Evolutionary conservation across 2,797 vertebrate species (phyloP).

Genomic region (Toxotes lorentzi): DNA sequence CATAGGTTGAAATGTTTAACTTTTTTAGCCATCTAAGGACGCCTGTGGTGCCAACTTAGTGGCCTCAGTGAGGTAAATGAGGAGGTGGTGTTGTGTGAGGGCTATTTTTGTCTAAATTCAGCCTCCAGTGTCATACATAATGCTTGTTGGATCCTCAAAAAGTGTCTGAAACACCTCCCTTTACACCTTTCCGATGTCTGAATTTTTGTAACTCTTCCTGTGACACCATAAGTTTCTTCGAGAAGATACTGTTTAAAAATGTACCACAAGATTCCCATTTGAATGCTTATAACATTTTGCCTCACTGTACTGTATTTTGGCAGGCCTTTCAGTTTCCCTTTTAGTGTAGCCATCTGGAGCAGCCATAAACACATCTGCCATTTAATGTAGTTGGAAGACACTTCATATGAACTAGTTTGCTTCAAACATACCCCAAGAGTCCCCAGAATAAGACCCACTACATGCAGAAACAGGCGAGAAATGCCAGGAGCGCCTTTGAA

Average conservation of each 20-base stretch:
- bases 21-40: not conserved
- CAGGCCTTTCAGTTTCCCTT: not conserved
- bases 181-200: not conserved
- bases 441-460: not conserved
- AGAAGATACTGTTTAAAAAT: not conserved
- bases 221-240: too few species aligned
- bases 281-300: not conserved
- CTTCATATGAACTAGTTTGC: not conserved
- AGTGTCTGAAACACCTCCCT: not conserved
- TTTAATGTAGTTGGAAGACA: not conserved
- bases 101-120: not conserved
- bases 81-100: not conserved
- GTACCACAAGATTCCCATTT: not conserved
- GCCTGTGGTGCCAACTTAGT: not conserved
- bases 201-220: not conserved
- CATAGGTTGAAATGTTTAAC: not conserved
- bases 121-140: not conserved
- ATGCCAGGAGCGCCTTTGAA: slow-evolving; percentile 1
- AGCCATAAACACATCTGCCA: not conserved
- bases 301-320: not conserved
- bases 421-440: not conserved
- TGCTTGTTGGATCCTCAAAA: not conserved
- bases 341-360: not conserved
- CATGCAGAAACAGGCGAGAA: slow-evolving; percentile 12
- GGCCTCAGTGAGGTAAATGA: not conserved